Evolutionary conservation across 2,113 vertebrate genomes (phyloP).

Genomic region (Brachypteracias leptosomus): DNA sequence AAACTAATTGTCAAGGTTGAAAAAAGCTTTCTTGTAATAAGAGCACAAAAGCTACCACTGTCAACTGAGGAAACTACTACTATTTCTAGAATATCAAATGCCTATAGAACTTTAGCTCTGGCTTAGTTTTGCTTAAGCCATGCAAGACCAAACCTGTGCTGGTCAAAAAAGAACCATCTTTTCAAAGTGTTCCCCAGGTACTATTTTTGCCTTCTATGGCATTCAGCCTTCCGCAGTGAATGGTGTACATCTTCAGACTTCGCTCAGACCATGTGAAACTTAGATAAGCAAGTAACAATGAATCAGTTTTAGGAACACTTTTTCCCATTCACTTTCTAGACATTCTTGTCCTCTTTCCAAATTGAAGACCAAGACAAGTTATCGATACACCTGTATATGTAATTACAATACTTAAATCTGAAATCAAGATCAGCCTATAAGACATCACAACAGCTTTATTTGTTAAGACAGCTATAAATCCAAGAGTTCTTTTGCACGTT

Average conservation of each 20-base stretch:
- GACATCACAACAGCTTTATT: background rate
- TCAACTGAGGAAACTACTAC: background rate
- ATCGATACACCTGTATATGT: background rate
- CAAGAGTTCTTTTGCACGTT: background rate
- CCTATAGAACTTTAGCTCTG: background rate
- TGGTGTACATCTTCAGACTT: background rate
- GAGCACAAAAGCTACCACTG: background rate
- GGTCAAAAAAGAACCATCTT: background rate
- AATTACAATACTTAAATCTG: background rate
- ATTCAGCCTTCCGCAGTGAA: background rate
- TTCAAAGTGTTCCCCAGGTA: background rate
- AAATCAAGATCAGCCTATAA: background rate
- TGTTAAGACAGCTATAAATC: background rate
- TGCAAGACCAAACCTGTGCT: background rate
- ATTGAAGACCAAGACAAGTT: background rate
- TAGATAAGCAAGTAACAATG: background rate
- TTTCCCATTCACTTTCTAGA: background rate
- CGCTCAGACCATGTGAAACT: background rate
- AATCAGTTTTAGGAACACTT: background rate
- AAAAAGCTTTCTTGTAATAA: background rate
- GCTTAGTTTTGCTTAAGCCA: background rate
- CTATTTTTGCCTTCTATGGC: background rate
- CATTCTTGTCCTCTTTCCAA: background rate
- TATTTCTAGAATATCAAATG: background rate
- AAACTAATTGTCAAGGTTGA: background rate